These are phyloP conservation scores for Pluvialis apricaria DNA, from an alignment of 2,113 vertebrate species.

Conservation along the genomic window DNA sequence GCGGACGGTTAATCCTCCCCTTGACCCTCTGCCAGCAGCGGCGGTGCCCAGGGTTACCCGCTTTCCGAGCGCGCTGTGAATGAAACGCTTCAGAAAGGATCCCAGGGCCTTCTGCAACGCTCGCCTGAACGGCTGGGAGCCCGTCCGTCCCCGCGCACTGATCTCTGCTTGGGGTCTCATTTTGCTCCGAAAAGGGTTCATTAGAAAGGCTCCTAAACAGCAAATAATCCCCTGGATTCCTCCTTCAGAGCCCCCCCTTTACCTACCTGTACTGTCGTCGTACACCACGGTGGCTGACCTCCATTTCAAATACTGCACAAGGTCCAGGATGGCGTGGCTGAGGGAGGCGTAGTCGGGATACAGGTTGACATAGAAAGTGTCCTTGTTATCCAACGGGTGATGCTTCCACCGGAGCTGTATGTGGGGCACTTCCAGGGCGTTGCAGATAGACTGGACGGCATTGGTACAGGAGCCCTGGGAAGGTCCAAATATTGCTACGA, in stretches of 20 bases:
- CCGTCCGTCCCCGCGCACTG: accelerated
- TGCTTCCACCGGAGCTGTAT: conserved; percentile 98
- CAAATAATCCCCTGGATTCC: background rate
- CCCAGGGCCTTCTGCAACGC: background rate
- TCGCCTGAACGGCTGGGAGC: background rate
- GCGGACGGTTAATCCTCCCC: accelerated
- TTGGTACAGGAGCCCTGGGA: conserved; percentile 98
- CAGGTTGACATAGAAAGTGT: conserved; percentile 96
- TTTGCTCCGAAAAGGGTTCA: accelerated
- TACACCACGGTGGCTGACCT: conserved; percentile 97
- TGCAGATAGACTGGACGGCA: conserved; percentile 97
- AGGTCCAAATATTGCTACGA: conserved; percentile 96
- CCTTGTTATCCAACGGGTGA: conserved; percentile 96
- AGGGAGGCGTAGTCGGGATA: conserved; percentile 97
- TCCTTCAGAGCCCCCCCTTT: background rate
- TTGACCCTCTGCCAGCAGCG: background rate
- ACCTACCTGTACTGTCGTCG: conserved; percentile 95
- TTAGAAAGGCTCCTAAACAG: background rate
- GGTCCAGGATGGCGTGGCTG: conserved; percentile 95
- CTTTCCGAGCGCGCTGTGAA: background rate
- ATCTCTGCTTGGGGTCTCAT: accelerated
- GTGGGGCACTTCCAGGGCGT: conserved; percentile 95
- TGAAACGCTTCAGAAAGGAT: background rate
- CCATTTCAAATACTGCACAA: conserved; percentile 97
- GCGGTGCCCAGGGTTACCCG: background rate